Evolutionary conservation across 2,888 invertebrate species (phyloP).

Genomic region (Molorchus minor): DNA sequence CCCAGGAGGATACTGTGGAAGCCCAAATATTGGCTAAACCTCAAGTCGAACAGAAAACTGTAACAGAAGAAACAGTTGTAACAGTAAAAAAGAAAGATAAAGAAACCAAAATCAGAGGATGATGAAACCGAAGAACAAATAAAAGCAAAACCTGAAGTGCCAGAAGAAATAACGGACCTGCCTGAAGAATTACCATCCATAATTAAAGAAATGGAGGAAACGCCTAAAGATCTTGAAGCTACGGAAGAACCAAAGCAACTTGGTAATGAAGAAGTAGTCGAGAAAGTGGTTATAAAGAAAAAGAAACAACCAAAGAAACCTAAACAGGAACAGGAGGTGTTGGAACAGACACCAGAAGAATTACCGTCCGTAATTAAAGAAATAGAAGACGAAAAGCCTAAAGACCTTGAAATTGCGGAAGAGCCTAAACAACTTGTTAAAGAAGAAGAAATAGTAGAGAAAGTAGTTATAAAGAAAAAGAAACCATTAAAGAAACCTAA

Average conservation of each 20-base stretch:
- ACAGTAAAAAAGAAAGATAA: conserved; percentile 64
- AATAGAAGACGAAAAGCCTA: conserved; percentile 48
- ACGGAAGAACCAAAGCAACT: too few relatives aligned
- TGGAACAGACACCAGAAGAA: conserved; percentile 3
- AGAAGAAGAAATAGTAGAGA: conserved; percentile 49
- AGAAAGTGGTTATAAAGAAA: conserved; percentile 54
- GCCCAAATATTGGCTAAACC: conserved; percentile 65
- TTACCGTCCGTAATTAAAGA: background rate
- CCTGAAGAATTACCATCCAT: background rate
- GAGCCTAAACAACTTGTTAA: too few relatives aligned
- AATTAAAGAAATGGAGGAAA: background rate
- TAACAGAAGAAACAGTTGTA: conserved; percentile 68
- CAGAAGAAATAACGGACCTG: conserved; percentile 2
- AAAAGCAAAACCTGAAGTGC: too few relatives aligned
- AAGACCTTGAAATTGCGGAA: conserved; percentile 44
- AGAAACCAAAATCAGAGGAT: conserved; percentile 15
- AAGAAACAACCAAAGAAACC: conserved; percentile 52
- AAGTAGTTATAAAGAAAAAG: conserved; percentile 52
- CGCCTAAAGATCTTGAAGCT: conserved; percentile 55
- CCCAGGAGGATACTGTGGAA: conserved; percentile 49
- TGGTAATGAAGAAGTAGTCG: conserved; percentile 44
- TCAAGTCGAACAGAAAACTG: conserved; percentile 64
- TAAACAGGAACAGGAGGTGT: too few relatives aligned
- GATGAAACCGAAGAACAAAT: background rate
- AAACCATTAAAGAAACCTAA: conserved; percentile 51